Percentiles rank a stretch among this genome's conserved stretches.
Evolutionary conservation across 2,797 vertebrate genomes (phyloP).

Genomic region (Lacerta agilis): DNA sequence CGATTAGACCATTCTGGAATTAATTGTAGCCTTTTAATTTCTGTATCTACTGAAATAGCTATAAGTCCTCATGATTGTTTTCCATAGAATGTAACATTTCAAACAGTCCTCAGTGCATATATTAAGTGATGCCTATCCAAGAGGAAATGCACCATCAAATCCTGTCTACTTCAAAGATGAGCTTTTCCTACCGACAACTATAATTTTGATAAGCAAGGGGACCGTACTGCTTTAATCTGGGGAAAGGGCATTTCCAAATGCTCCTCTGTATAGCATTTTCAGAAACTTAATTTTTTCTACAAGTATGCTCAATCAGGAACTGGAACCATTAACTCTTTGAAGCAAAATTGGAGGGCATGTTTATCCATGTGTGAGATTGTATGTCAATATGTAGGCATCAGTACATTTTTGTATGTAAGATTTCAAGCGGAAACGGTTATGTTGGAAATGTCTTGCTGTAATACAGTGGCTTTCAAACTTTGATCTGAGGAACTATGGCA

Average conservation of each 20-base stretch:
- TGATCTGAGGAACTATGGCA: neutral
- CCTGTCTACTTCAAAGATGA: neutral
- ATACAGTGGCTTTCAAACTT: neutral
- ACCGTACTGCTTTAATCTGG: neutral
- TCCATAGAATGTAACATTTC: conserved; percentile 8
- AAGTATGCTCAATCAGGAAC: neutral
- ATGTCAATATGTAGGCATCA: neutral
- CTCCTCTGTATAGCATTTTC: neutral
- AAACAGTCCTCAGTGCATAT: neutral
- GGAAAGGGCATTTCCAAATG: neutral
- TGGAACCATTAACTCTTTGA: neutral
- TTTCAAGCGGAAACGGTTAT: conserved; percentile 16
- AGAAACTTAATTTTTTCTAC: neutral
- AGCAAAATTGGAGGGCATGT: conserved; percentile 3
- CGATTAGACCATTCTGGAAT: conserved; percentile 40
- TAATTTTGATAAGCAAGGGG: neutral
- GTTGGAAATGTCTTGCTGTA: neutral
- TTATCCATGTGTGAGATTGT: neutral
- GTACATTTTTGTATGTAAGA: conserved; percentile 2
- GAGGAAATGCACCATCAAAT: neutral
- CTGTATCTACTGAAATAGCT: conserved; percentile 44
- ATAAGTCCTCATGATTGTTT: neutral
- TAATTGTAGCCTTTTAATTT: conserved; percentile 23
- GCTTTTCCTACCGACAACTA: conserved; percentile 11
- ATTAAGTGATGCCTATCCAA: neutral